Percentiles rank a stretch among this genome's conserved stretches.
Conservation (phyloP, 2,113 vertebrate species). For the Zapornia atra region DNA sequence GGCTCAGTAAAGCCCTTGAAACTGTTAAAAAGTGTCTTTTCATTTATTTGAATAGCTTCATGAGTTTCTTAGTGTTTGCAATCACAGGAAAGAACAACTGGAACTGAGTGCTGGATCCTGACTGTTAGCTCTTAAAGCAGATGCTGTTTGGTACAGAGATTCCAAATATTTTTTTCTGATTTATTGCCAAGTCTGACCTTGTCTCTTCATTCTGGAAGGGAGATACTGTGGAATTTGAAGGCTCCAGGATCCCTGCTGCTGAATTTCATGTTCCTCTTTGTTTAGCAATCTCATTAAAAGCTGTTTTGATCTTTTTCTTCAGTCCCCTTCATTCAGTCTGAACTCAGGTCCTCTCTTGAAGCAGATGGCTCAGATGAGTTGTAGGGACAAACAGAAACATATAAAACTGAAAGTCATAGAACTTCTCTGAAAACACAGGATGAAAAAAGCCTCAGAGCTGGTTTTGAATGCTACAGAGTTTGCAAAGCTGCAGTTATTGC, state of each 20-base stretch:
- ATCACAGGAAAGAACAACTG: background rate
- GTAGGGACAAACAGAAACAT: background rate
- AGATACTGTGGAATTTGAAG: slow-evolving; percentile 16
- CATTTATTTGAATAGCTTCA: background rate
- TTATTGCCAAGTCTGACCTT: slow-evolving; percentile 43
- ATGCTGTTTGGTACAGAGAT: slow-evolving; percentile 28
- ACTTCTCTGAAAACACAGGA: background rate
- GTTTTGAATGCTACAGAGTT: background rate
- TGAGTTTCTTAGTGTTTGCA: slow-evolving; percentile 1
- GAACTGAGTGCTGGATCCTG: background rate
- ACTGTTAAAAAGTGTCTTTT: background rate
- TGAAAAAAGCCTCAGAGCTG: background rate
- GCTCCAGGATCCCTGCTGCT: slow-evolving; percentile 12
- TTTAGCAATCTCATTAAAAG: slow-evolving; percentile 6
- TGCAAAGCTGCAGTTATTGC: background rate
- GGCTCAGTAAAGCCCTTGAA: background rate
- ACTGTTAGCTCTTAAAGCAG: slow-evolving; percentile 26
- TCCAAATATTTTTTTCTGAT: slow-evolving; percentile 61
- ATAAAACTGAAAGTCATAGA: background rate
- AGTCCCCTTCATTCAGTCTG: background rate
- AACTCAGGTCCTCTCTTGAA: background rate
- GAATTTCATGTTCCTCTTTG: background rate
- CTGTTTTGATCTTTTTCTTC: background rate
- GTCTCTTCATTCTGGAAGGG: slow-evolving; percentile 44
- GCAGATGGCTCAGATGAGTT: background rate